Evolutionary conservation across 2,797 vertebrate species (phyloP), one percentile per base, ranked within the genome.

Genomic region (Iguana delicatissima): DNA sequence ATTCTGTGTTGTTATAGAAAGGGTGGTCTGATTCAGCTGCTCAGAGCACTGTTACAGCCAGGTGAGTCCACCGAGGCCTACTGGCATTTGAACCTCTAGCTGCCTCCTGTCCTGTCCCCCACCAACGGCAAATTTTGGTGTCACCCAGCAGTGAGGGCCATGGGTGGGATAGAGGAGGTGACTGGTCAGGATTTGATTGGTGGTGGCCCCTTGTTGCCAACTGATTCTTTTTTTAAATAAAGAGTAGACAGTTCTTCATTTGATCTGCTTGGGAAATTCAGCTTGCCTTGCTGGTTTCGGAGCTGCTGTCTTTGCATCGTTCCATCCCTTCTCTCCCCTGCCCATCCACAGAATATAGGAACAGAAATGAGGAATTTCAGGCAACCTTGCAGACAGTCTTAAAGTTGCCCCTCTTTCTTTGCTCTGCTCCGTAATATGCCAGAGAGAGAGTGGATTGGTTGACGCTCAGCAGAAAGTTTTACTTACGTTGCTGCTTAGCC

Each of bases 51-150:
- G 20, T 64, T 64, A 20, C 67, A 69, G 22, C 57, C 57, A 20
- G 57, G 57, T 52, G 7, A 62, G 59, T 62, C 59, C 59, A 22
- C 18, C 20, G 22, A 20, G 59, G 59, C 59, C 20, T 67, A 67
- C 24, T 10, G 64, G 29, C 67, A 69, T 69, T 69, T 69, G 29
- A 69, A 69, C 67, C 67, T 32, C 67, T 69, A 29, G 26, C 80
- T 57, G 18, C 7, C 14, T 8, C 62, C 26, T 18, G 13, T 1
- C 62, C 38, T 14, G 1, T 3, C 10, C 35, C 55, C 92, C 84
- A 32, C 85, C 38, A 93, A 93, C 92, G 91, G 90, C 92, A 85
- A 83, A 16, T 89, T 74, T 89, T 91, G 92, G n/a, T 92, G 80
- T 89, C 52, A 59, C 57, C 4, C 29, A 5, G 20, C 79, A 42